phyloP scores from a whole-genome alignment of 2,797 vertebrate species.

The Karalla daura region DNA sequence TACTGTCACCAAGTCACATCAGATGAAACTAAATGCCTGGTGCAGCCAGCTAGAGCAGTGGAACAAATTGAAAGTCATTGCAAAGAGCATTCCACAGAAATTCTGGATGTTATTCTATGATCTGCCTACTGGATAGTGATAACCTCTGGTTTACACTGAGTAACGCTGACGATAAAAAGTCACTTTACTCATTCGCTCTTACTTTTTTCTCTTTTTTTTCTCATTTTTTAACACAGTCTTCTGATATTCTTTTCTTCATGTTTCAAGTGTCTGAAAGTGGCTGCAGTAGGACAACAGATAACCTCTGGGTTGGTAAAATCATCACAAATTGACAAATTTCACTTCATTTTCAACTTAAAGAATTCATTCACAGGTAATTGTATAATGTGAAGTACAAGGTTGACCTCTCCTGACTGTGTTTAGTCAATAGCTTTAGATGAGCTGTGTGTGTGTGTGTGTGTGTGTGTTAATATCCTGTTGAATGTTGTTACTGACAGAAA shows the following conservation, averaged over 20 bases:
- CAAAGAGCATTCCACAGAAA: neutral
- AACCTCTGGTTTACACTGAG: too few species aligned
- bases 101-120: neutral
- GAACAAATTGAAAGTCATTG: neutral
- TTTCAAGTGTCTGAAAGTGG: constrained; percentile 49
- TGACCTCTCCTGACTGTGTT: neutral
- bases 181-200: constrained; percentile 1
- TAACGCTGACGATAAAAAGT: too few species aligned
- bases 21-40: neutral
- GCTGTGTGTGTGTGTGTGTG: constrained; percentile 7
- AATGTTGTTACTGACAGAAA: constrained; percentile 20
- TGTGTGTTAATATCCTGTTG: constrained; percentile 37
- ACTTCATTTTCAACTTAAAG: neutral
- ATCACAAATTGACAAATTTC: constrained; percentile 31
- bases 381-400: neutral
- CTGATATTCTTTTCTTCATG: neutral
- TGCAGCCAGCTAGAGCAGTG: neutral
- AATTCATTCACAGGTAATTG: constrained; percentile 18
- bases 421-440: constrained; percentile 1
- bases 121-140: neutral
- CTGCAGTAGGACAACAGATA: constrained; percentile 16
- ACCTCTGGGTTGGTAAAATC: constrained; percentile 36
- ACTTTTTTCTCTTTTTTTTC: too few species aligned
- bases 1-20: too few species aligned
- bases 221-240: too few species aligned